These are phyloP conservation scores for Otocyon megalotis DNA, from an alignment of 2,113 vertebrate genomes.

Conservation along the genomic window DNA sequence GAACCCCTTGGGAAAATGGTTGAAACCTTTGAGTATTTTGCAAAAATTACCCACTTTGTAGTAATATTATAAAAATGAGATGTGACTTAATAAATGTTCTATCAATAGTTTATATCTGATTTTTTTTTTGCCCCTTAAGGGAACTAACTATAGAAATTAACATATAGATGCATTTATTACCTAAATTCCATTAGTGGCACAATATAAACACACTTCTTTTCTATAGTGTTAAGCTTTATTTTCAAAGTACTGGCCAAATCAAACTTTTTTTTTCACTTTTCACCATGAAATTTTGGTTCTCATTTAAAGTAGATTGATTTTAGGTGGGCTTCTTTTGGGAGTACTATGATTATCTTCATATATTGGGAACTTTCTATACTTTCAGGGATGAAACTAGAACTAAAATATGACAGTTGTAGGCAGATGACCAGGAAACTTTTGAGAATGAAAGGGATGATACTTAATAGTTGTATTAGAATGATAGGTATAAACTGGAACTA, in stretches of 20 bases:
- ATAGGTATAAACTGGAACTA: neutral
- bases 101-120: neutral
- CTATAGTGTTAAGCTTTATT: neutral
- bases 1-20: neutral
- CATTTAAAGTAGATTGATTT: constrained; percentile 23
- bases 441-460: neutral
- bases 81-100: neutral
- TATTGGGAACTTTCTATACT: neutral
- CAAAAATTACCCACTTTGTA: constrained; percentile 7
- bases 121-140: neutral
- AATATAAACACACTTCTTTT: neutral
- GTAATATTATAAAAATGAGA: neutral
- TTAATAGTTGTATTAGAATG: neutral
- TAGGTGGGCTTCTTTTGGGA: neutral
- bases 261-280: neutral
- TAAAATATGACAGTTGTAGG: neutral
- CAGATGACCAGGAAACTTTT: neutral
- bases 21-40: neutral
- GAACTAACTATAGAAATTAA: neutral
- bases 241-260: neutral
- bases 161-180: neutral
- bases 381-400: neutral
- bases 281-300: neutral
- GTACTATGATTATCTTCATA: neutral
- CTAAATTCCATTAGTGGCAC: neutral